Conservation (phyloP, 2,113 vertebrate species). For the Patagioenas fasciata region DNA sequence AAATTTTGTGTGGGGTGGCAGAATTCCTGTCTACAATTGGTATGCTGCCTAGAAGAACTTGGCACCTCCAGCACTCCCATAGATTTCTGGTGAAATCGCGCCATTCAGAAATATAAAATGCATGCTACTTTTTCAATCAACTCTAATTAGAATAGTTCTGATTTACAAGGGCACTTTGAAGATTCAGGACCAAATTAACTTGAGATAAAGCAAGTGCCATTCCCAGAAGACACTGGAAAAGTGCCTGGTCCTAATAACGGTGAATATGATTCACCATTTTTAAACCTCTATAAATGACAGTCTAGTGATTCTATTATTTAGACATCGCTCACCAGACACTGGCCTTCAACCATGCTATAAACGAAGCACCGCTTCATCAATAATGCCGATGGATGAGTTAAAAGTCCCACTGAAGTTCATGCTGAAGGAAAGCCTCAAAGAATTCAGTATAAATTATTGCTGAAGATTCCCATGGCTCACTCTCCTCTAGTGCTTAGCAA, state of each 20-base stretch:
- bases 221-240: background rate
- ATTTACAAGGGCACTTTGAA: background rate
- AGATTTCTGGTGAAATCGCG: background rate
- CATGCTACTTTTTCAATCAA: background rate
- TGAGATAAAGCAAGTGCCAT: background rate
- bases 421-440: constrained; percentile 23
- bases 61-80: fast-evolving
- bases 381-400: constrained; percentile 21
- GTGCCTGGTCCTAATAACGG: background rate
- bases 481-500: background rate
- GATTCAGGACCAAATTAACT: background rate
- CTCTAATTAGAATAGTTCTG: background rate
- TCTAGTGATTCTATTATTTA: background rate
- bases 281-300: background rate
- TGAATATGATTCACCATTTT: background rate
- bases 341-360: background rate
- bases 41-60: background rate
- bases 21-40: background rate
- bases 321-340: background rate
- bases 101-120: background rate
- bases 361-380: background rate
- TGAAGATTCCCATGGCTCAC: background rate
- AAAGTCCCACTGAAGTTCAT: background rate
- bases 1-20: background rate
- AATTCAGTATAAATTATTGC: constrained; percentile 21